A percentile compares a stretch with the other conserved stretches of the same genome.
Evolutionary conservation across 2,113 vertebrate species (phyloP).

Genomic region (Pogona vitticeps): DNA sequence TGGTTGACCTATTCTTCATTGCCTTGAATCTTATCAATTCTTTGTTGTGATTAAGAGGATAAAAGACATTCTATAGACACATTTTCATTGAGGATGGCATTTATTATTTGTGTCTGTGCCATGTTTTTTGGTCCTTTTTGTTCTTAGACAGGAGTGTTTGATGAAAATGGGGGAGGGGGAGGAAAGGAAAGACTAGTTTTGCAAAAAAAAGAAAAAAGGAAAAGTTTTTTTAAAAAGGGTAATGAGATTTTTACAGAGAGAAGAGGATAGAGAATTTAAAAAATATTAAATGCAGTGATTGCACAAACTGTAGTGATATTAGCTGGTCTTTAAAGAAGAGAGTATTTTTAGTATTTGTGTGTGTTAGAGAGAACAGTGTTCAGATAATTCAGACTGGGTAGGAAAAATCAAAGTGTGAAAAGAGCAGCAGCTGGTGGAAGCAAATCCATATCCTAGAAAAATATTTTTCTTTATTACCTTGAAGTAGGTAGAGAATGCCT

Average conservation of each 20-base stretch:
- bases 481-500: background rate
- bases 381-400: slow-evolving; percentile 66
- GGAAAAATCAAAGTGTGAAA: slow-evolving; percentile 48
- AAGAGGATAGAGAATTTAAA: slow-evolving; percentile 75
- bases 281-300: slow-evolving; percentile 79
- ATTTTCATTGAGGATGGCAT: slow-evolving; percentile 24
- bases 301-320: slow-evolving; percentile 79
- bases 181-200: slow-evolving; percentile 82
- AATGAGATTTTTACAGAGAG: slow-evolving; percentile 73
- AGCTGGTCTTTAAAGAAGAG: slow-evolving; percentile 66
- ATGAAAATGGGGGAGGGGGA: slow-evolving; percentile 71
- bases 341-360: slow-evolving; percentile 68
- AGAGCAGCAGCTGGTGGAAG: slow-evolving; percentile 58
- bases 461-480: slow-evolving; percentile 48
- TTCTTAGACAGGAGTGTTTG: slow-evolving; percentile 86
- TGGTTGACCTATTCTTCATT: slow-evolving; percentile 20
- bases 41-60: slow-evolving; percentile 7
- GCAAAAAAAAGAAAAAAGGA: slow-evolving; percentile 75
- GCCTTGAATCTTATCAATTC: slow-evolving; percentile 36
- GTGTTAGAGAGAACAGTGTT: slow-evolving; percentile 61
- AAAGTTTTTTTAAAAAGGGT: slow-evolving; percentile 57
- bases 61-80: slow-evolving; percentile 39
- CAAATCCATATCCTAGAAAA: slow-evolving; percentile 64
- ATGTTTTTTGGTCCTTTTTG: slow-evolving; percentile 78
- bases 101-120: slow-evolving; percentile 80